Base-by-base conservation (phyloP, 2,797 vertebrate species). In the Onychomys leucogaster region DNA sequence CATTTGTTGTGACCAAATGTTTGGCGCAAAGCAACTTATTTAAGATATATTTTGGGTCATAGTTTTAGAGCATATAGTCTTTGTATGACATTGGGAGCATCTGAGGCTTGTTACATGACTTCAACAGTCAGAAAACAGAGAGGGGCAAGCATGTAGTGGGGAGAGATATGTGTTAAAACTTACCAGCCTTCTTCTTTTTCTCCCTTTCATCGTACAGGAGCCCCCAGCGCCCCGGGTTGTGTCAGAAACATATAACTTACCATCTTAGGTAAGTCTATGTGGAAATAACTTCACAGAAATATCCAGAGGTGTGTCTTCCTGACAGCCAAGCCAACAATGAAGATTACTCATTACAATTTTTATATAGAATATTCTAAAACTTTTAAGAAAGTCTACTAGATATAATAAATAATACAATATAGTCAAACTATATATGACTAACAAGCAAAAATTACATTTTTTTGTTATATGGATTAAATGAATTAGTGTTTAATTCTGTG, bases 111-210 rank as follows among this genome's bases (percentile, higher is more conserved):
- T 49, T 67, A n/a, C 1, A 17, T 46, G 43, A 43, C 9, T 65
- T 46, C 59, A 17, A 12, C 2, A 23, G 41, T 32, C 29, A 65
- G 81, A 32, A 34, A 46, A 34, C 37, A 43, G 16, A 52, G 19
- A 12, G 2, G 12, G 43, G 16, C 23, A n/a, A n/a, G n/a, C n/a
- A n/a, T n/a, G 10, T 13, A 10, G 12, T 2, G 11, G 2, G 0
- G 25, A 5, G 9, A 16, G 7, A 19, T 16, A 23, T 34, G 46
- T 65, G 19, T 2, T 65, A 8, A 1, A 49, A 49, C 5, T n/a
- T 67, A 23, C 23, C 81, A 4, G 29, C 4, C 2, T 49, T 46
- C 29, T 0, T 6, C 16, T 14, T 29, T 46, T 10, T 19, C 4
- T 21, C 17, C 4, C 17, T 85, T 67, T 85, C 41, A 85, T 69